Evolutionary conservation across 2,888 invertebrate species (phyloP).

Genomic region (Coleophora deauratella): DNA sequence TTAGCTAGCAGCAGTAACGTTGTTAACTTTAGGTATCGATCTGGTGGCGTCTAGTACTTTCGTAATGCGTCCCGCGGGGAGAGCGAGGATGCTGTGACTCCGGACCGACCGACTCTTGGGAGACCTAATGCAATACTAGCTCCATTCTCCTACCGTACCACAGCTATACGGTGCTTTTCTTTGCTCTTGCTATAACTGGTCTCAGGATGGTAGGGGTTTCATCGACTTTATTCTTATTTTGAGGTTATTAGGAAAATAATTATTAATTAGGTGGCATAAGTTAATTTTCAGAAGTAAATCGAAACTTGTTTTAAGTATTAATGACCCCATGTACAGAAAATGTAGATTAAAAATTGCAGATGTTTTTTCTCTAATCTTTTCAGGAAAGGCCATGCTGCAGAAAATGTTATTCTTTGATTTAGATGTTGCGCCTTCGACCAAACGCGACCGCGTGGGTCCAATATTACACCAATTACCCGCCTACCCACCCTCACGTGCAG

Average conservation of each 20-base stretch:
- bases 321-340: too few relatives aligned
- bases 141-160: conserved; percentile 22
- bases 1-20: conserved; percentile 23
- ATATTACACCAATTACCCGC: conserved; percentile 58
- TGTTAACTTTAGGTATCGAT: conserved; percentile 59
- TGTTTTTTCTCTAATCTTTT: too few relatives aligned
- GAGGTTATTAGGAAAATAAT: too few relatives aligned
- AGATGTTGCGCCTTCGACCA: neutral
- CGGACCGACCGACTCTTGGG: conserved; percentile 41
- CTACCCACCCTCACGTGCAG: conserved; percentile 45
- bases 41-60: conserved; percentile 61
- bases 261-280: too few relatives aligned
- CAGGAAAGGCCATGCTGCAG: too few relatives aligned
- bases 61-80: conserved; percentile 65
- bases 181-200: conserved; percentile 21
- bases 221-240: too few relatives aligned
- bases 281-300: too few relatives aligned
- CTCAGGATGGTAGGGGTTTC: too few relatives aligned
- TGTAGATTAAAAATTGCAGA: too few relatives aligned
- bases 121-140: conserved; percentile 65
- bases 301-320: too few relatives aligned
- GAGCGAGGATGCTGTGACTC: conserved; percentile 59
- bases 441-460: conserved; percentile 40
- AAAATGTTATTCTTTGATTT: conserved; percentile 5
- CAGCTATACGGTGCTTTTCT: conserved; percentile 26